A percentile compares a stretch with the other conserved stretches of the same genome.
Conservation (phyloP, 2,113 vertebrate species). For the Peromyscus polionotus region DNA sequence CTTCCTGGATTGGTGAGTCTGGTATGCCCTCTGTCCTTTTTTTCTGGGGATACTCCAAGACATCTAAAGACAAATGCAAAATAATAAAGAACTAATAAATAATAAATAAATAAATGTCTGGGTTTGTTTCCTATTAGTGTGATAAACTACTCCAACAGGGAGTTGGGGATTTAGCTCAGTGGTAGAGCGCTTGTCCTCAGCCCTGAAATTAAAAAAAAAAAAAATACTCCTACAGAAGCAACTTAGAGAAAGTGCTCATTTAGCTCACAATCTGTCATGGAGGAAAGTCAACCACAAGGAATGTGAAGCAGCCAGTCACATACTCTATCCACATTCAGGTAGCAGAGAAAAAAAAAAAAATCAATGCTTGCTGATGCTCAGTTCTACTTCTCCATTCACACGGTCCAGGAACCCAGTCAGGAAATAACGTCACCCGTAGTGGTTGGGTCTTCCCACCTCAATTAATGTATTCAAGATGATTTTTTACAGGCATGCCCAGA, state of each 20-base stretch:
- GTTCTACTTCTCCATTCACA: not conserved
- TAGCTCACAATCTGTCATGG: not conserved
- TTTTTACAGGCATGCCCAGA: not conserved
- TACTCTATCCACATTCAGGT: not conserved
- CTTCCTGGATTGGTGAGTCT: not conserved
- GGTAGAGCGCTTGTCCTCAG: too few species aligned
- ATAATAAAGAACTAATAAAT: not conserved
- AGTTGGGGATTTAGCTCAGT: too few species aligned
- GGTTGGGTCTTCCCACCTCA: not conserved
- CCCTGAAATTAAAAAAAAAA: too few species aligned
- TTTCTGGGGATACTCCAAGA: not conserved
- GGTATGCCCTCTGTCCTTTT: not conserved
- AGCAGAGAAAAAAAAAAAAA: not conserved
- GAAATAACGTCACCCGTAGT: not conserved
- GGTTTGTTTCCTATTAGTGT: not conserved
- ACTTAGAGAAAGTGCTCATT: not conserved
- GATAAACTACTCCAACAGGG: not conserved
- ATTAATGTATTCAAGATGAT: not conserved
- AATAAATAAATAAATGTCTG: not conserved
- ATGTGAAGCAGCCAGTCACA: not conserved
- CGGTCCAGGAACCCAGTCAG: not conserved
- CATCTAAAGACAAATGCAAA: not conserved
- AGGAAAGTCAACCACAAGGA: not conserved
- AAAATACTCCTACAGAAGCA: not conserved
- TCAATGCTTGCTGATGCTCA: not conserved